Evolutionary conservation across 53 echinoderm and acorn worm genomes (phyloP).

Genomic region (Hippasteria phrygiana): DNA sequence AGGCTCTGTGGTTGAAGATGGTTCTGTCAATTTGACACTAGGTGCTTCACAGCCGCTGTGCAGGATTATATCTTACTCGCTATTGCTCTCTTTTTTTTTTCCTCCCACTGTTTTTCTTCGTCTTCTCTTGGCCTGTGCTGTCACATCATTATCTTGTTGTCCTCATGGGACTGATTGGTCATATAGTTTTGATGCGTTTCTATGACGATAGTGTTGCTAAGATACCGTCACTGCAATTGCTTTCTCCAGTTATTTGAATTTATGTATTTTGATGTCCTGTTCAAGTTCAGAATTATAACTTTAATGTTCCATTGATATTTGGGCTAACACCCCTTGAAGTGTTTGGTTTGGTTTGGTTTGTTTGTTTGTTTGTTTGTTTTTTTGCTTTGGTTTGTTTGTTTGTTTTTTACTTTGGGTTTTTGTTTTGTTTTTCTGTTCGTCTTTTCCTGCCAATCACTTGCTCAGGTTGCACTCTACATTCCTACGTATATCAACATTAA

Average conservation of each 20-base stretch:
- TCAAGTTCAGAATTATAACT: neutral
- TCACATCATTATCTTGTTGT: conserved; percentile 33
- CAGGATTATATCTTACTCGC: conserved; percentile 41
- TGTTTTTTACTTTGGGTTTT: too few species aligned
- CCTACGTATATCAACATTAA: too few species aligned
- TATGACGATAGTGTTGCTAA: conserved; percentile 27
- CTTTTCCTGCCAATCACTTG: too few species aligned
- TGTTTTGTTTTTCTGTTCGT: too few species aligned
- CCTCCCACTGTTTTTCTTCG: neutral
- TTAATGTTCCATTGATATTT: too few species aligned
- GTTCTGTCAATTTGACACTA: conserved; percentile 54
- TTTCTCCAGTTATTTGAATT: neutral
- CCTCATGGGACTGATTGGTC: neutral
- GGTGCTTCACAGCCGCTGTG: conserved; percentile 32
- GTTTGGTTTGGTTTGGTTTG: too few species aligned
- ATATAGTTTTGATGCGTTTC: conserved; percentile 14
- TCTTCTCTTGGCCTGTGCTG: neutral
- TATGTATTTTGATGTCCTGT: neutral
- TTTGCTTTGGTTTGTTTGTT: too few species aligned
- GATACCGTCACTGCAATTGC: neutral
- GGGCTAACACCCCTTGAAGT: too few species aligned
- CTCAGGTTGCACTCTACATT: too few species aligned
- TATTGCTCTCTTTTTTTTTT: conserved; percentile 35
- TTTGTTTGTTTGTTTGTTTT: too few species aligned
- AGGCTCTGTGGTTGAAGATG: conserved; percentile 52